phyloP scores from a whole-genome alignment of 2,888 invertebrate genomes.

The Rhagium mordax region DNA sequence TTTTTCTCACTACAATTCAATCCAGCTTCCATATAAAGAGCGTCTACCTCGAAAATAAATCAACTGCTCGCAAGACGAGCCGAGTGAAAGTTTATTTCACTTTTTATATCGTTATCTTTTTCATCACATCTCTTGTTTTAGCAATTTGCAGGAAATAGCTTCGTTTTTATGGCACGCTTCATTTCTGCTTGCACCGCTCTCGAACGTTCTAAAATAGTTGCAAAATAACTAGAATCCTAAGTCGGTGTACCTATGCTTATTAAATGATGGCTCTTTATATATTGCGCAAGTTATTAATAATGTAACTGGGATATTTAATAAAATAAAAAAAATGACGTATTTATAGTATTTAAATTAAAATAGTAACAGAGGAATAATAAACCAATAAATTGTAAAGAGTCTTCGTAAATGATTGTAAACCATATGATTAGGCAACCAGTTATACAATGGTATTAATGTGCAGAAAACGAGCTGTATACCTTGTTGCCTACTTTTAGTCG shows the following conservation, averaged over 20 bases:
- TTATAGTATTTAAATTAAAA: no score
- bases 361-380: no score
- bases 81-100: background rate
- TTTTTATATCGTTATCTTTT: background rate
- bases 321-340: no score
- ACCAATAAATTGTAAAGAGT: no score
- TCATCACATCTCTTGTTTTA: background rate
- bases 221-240: background rate
- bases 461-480: no score
- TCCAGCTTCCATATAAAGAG: background rate
- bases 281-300: no score
- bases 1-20: background rate
- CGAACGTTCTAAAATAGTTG: background rate
- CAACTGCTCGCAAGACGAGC: slow-evolving; percentile 6
- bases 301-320: no score
- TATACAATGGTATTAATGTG: no score
- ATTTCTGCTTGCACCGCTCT: background rate
- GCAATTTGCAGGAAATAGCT: background rate
- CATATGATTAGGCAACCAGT: no score
- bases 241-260: background rate
- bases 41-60: slow-evolving; percentile 6
- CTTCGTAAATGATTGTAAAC: no score
- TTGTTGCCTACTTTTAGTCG: no score
- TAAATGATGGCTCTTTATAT: background rate
- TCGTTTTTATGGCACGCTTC: background rate